Conservation (phyloP, 1,140 invertebrate genomes). For the Sinonovacula constricta region DNA sequence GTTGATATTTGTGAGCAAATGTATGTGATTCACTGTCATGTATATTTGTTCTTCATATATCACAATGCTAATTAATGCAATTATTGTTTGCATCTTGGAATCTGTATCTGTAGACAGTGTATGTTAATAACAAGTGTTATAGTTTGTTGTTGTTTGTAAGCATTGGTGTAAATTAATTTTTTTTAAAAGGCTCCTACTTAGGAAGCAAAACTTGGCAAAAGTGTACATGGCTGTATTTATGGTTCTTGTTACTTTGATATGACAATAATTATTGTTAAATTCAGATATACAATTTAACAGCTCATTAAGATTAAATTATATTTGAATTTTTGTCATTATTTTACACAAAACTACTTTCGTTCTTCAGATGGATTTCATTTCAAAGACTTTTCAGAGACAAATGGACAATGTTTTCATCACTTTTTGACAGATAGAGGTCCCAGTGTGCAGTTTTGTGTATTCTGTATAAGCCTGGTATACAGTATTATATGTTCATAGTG, state of each 20-base stretch:
- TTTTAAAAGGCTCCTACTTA: too few species aligned
- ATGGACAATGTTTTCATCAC: not conserved
- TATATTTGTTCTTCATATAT: not conserved
- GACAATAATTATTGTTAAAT: too few species aligned
- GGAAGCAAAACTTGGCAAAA: too few species aligned
- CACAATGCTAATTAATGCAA: not conserved
- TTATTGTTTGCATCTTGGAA: too few species aligned
- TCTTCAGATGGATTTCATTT: not conserved
- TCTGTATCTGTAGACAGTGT: too few species aligned
- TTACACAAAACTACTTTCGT: not conserved
- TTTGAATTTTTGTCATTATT: too few species aligned
- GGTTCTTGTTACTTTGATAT: too few species aligned
- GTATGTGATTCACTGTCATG: not conserved
- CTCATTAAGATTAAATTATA: too few species aligned
- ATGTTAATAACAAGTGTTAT: not conserved
- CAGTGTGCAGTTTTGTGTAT: not conserved
- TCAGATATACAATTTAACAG: too few species aligned
- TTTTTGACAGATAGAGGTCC: not conserved
- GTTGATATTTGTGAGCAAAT: not conserved
- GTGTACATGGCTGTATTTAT: too few species aligned
- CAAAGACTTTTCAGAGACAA: not conserved
- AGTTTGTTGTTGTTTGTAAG: not conserved
- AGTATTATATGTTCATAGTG: constrained; percentile 46
- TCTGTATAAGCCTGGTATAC: constrained; percentile 44
- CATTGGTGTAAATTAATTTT: too few species aligned